Evolutionary conservation across 2,113 vertebrate species (phyloP), one percentile per base, ranked within the genome.

Genomic region (Cephalopholis sonnerati): DNA sequence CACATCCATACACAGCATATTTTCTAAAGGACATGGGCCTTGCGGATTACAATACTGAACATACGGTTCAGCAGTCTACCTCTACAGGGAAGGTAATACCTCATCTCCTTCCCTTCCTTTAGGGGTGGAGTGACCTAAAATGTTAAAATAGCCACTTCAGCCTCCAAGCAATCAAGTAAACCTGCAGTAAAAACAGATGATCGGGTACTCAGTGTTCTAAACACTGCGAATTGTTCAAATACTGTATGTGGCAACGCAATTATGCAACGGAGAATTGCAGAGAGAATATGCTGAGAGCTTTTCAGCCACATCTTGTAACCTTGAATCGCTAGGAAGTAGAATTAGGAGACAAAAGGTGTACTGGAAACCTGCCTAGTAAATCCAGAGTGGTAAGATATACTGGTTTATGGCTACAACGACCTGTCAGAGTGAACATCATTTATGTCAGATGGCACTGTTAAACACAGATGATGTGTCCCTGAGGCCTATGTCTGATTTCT

Each of bases 131-230:
- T 69, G 82, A 85, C 82, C 58, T 54, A 17, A 57, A 63, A 84
- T 25, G 53, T 74, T 71, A 62, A 84, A 64, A 74, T 67, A 84
- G 71, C 70, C 67, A 70, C 87, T 89, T 70, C 48, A 87, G 74
- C 63, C 41, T 79, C 66, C n/a, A 11, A 71, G 84, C 78, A 87
- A 77, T 82, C 69, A 74, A 44, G 64, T 74, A 53, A 85, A 70
- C 65, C 39, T 57, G 83, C 74, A 67, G 54, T 53, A 58, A 24
- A 82, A 78, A 68, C 10, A 39, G 59, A 67, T 22, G 71, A 78
- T 65, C 36, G 5, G 39, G 64, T 48, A 82, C 86, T 84, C 58
- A 11, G 46, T 1, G 16, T 74, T 69, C 25, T 41, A 74, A 71
- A 55, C 9, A 58, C 27, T 3, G 51, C 15, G 63, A 44, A 66